Evolutionary conservation across 2,113 vertebrate genomes (phyloP).

Genomic region (Dinomys branickii): DNA sequence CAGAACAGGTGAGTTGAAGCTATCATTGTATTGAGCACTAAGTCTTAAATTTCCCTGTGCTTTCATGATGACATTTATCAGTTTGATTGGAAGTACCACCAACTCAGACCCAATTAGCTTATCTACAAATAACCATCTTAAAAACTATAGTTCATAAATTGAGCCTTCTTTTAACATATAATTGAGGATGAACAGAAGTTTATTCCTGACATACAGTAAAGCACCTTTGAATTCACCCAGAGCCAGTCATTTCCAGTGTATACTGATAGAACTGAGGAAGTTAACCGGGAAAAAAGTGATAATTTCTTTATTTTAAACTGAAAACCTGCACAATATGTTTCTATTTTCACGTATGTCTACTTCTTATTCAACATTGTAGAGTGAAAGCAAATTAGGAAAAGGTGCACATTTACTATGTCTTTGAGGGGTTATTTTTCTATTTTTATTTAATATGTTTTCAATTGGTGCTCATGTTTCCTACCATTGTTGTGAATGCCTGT

Average conservation of each 20-base stretch:
- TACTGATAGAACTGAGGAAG: neutral
- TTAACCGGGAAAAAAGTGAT: neutral
- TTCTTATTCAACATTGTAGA: neutral
- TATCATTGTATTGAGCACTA: neutral
- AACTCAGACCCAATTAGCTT: neutral
- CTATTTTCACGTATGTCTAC: neutral
- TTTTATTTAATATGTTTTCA: neutral
- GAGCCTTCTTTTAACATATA: neutral
- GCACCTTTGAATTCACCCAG: neutral
- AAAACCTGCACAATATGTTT: constrained; percentile 14
- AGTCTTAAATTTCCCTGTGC: neutral
- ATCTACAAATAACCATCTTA: neutral
- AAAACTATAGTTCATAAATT: neutral
- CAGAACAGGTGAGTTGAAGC: neutral
- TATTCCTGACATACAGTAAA: neutral
- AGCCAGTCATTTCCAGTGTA: neutral
- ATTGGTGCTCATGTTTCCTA: neutral
- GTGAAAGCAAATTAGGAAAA: constrained; percentile 25
- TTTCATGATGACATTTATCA: neutral
- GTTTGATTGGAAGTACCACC: neutral
- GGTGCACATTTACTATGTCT: neutral
- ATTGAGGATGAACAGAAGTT: neutral
- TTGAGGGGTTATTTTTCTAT: neutral
- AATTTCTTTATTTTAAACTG: neutral
- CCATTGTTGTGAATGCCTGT: neutral